These are phyloP conservation scores for Diplolepis rosae DNA, from an alignment of 2,888 invertebrate species.

Conservation along the genomic window DNA sequence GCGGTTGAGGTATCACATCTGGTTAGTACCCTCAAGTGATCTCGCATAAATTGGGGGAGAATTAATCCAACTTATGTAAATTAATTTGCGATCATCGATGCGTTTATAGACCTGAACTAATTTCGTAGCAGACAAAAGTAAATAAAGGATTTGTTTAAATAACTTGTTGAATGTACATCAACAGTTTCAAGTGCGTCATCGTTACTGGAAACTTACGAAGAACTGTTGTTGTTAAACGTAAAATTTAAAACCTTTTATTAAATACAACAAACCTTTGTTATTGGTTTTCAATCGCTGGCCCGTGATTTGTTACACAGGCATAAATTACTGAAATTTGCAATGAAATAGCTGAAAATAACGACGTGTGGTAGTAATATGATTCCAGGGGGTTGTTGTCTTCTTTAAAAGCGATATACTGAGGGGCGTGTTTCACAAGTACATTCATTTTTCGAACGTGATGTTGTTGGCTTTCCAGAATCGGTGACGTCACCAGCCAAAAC, in stretches of 20 bases:
- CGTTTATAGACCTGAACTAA: not conserved
- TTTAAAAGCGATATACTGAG: not conserved
- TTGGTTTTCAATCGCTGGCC: not conserved
- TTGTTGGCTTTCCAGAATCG: constrained; percentile 45
- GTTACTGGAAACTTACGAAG: no score
- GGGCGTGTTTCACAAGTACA: not conserved
- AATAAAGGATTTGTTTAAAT: no score
- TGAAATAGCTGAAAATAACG: not conserved
- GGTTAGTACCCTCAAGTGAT: not conserved
- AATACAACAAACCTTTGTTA: not conserved
- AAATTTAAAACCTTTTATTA: no score
- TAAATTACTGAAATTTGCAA: not conserved
- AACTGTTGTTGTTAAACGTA: no score
- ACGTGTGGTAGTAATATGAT: not conserved
- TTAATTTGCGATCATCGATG: not conserved
- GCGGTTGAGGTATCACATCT: not conserved
- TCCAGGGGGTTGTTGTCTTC: not conserved
- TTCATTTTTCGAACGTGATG: constrained; percentile 50
- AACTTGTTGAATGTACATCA: no score
- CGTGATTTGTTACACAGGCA: not conserved
- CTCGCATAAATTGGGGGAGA: not conserved
- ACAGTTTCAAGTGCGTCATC: no score
- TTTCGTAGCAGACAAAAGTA: not conserved
- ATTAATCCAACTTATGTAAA: constrained; percentile 12
- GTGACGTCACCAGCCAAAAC: constrained; percentile 58